Base-by-base conservation (phyloP, 2,113 vertebrate species). In the Indicator maculatus region DNA sequence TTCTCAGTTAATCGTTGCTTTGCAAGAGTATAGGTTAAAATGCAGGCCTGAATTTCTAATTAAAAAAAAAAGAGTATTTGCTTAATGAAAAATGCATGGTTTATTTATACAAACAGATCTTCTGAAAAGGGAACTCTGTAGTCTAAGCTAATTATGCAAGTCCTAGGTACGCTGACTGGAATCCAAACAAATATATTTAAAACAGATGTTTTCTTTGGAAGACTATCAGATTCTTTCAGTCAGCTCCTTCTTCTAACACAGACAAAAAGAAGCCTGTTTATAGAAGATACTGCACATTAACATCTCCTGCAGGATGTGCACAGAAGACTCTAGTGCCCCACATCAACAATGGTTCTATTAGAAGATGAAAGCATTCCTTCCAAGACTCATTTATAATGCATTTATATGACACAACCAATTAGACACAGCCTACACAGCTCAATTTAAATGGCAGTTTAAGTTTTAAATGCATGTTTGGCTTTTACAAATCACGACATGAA, bases 181-280 rank as follows among this genome's bases (percentile, higher is more conserved):
- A 96, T 97, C 96, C 97, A 98, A 97, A 97, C 89, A 98, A 97
- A 97, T 96, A 97, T 92, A 94, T 96, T 97, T 94, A 94, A 95
- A 97, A 73, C 89, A 95, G 95, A 75, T 98, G 96, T 98, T 98
- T 98, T 97, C 94, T 96, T 98, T 98, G 97, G 97, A 97, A 66
- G 55, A 90, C 20, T 80, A 58, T 93, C 93, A 92, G 95, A 86
- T 96, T 95, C 91, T 93, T 85, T 96, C 77, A 86, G 96, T 96
- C 86, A 72, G 95, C 85, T 95, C 88, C 78, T 97, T 96, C 95
- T 97, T 67, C 93, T 89, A 70, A 19, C n/a, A 87, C 73, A 74
- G n/a, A 95, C 93, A 96, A 91, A 88, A 89, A 90, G 71, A 67
- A 26, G 60, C 70, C 78, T 95, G 88, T 96, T 89, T 91, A 73